Base-by-base conservation (phyloP, 2,113 vertebrate species). In the Pyxicephalus adspersus region DNA sequence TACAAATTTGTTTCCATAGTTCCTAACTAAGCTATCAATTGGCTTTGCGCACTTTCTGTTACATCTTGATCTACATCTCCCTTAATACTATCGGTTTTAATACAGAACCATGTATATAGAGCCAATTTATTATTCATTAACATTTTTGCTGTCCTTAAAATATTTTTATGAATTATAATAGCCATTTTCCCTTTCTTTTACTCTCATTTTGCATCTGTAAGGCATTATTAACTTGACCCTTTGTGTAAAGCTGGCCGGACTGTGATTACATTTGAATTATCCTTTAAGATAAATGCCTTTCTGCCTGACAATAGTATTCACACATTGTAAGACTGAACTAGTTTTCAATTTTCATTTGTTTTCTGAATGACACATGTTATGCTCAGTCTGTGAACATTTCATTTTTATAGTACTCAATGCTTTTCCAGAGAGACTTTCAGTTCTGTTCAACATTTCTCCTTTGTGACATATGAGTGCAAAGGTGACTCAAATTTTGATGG, bases 331-430 rank as follows among this genome's bases (percentile, higher is more conserved):
- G 79, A 64, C 60, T 55, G 25, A 73, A 45, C 58, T 28, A 65
- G 58, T 81, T 74, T 81, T 74, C 79, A 73, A 81, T 81, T 81
- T 81, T 61, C 68, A 74, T 81, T 81, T 73, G 79, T 81, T 81
- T 74, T 54, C 79, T 18, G 79, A 81, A 55, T 81, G 79, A 81
- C 79, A 81, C 79, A 23, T 72, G 51, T 64, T 74, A 50, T 64
- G 45, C 60, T 74, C 45, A 81, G 50, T 55, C 70, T 18, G 29
- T 74, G 68, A 81, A 51, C 79, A 81, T 81, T 73, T 81, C 79
- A 73, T 74, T 81, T 81, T 81, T 81, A 65, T 72, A 64, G 68
- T 52, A 60, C 45, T 64, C 38, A 54, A 52, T 55, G 79, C 28
- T 81, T 64, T 81, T 63, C 79, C 79, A 26, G 45, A 51, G 68